Percentiles rank a stretch among this genome's conserved stretches.
These are phyloP conservation scores for Anguilla megastoma DNA, from an alignment of 2,797 vertebrate species.

Conservation along the genomic window DNA sequence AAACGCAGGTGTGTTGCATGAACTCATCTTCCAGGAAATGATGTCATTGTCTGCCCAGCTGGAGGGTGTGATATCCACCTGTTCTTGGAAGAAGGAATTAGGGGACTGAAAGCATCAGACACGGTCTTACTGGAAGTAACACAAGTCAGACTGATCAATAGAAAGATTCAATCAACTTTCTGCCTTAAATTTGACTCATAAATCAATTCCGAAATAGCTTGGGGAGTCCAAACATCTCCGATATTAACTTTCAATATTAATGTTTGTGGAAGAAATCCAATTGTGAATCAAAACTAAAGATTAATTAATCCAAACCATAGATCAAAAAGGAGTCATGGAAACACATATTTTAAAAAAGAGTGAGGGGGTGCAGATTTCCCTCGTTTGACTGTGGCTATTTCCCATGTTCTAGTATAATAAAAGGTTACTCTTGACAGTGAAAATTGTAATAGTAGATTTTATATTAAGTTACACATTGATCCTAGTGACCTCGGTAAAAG, in stretches of 20 bases:
- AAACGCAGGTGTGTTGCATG: background rate
- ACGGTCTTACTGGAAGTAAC: background rate
- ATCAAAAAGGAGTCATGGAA: constrained; percentile 17
- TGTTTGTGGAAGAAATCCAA: background rate
- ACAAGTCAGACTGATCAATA: constrained; percentile 1
- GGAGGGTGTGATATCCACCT: background rate
- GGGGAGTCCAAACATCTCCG: background rate
- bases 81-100: background rate
- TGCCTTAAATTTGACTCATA: background rate
- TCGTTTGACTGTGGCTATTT: background rate
- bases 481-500: constrained; percentile 6
- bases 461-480: background rate
- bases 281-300: background rate
- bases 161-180: constrained; percentile 8
- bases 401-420: background rate
- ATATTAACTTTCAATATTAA: background rate
- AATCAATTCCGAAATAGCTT: background rate
- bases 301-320: background rate
- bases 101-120: background rate
- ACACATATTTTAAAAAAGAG: background rate
- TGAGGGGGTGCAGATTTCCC: constrained; percentile 10
- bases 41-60: background rate
- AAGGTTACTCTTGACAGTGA: background rate
- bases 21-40: background rate
- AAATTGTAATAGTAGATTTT: background rate